phyloP scores from a whole-genome alignment of 2,113 vertebrate species.

The Perognathus longimembris region DNA sequence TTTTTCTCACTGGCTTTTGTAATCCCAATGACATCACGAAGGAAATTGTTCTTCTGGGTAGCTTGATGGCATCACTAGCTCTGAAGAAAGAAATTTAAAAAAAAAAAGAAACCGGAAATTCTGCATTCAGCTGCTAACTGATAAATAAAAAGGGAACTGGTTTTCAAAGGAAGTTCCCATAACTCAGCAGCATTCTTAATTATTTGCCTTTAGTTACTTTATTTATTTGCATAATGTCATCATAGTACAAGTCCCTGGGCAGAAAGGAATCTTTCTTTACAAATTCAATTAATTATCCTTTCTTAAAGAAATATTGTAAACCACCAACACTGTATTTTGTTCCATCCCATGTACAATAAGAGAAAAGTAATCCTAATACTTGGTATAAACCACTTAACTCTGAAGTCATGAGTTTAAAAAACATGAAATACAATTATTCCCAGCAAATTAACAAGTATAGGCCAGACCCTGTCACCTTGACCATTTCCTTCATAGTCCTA shows the following conservation, averaged over 20 bases:
- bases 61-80: neutral
- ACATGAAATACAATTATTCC: neutral
- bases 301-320: too few species aligned
- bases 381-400: too few species aligned
- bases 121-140: constrained; percentile 25
- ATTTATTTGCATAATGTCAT: constrained; percentile 1
- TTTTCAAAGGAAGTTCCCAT: constrained; percentile 24
- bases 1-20: constrained; percentile 12
- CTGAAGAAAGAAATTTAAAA: neutral
- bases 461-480: neutral
- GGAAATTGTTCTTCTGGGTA: constrained; percentile 3
- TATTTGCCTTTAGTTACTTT: neutral
- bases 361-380: too few species aligned
- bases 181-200: neutral
- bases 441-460: neutral
- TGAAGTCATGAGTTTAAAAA: too few species aligned
- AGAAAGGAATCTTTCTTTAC: neutral
- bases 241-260: neutral
- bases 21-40: neutral
- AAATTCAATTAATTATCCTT: too few species aligned
- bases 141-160: constrained; percentile 39
- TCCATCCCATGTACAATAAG: too few species aligned
- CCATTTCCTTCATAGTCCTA: neutral
- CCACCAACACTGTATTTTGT: too few species aligned
- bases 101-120: constrained; percentile 46